Base-by-base conservation (phyloP, 2,113 vertebrate genomes). In the Mus musculus region DNA sequence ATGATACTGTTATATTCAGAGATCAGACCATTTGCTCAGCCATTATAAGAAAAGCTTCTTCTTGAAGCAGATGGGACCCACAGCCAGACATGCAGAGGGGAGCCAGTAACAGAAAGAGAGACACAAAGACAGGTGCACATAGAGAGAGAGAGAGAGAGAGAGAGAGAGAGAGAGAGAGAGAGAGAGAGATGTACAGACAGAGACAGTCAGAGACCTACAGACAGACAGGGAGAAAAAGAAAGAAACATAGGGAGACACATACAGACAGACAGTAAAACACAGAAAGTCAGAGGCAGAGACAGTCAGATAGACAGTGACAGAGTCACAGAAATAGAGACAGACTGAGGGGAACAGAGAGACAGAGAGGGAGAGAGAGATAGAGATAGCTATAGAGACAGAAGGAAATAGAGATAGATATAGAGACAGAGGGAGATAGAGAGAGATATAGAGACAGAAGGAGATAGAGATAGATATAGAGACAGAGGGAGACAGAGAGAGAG, bases 391-490 rank as follows among this genome's bases (percentile, higher is more conserved):
- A 42, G 7, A 65, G 63, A 59, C 16, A 26, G 63, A 63, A 5
- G 42, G 42, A 42, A 3, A 65, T 2, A 61, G 0, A 61, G 16
- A 61, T 11, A 54, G 54, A 59, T 5, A 59, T 2, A 59, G 16
- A 59, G 56, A 19, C 56, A 59, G 56, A 12, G 5, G 9, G 63
- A 26, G 13, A 65, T 2, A 33, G 67, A 67, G 26, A 67, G 2
- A 63, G 5, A 63, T 5, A 63, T 3, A 67, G 22, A 69, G 10
- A 69, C 12, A 69, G 28, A 69, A 1, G 10, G 0, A 67, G 9
- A 11, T 9, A 24, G 5, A 28, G 0, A 69, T 10, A 33, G 2
- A 69, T 10, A 69, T 0, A 33, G 28, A 33, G 28, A 69, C 1
- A 69, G 28, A 67, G 26, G 14, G 3, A 69, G 4, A 33, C 3